These are phyloP conservation scores for Gordius sp. DNA, from an alignment of 2,888 invertebrate genomes.

Conservation along the genomic window DNA sequence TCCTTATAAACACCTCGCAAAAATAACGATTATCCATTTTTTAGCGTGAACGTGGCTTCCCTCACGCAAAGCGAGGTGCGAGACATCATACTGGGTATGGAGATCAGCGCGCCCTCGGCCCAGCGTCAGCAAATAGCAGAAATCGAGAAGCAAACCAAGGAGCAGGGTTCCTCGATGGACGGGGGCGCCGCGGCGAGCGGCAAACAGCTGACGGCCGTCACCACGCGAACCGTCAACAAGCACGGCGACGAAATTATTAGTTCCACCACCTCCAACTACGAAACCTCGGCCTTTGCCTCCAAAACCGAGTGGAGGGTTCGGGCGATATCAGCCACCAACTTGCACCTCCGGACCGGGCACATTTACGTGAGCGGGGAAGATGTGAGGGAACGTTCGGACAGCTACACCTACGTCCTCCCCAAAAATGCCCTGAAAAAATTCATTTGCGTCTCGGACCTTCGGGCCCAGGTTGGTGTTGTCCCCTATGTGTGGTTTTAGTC, in stretches of 20 bases:
- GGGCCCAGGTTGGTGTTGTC: slow-evolving; percentile 47
- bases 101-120: slow-evolving; percentile 92
- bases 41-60: slow-evolving; percentile 79
- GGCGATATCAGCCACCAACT: slow-evolving; percentile 85
- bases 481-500: neutral
- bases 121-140: slow-evolving; percentile 97
- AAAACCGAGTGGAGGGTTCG: slow-evolving; percentile 94
- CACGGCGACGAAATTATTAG: slow-evolving; percentile 98
- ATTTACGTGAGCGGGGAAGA: slow-evolving; percentile 97
- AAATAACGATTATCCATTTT: too few species aligned
- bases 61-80: slow-evolving; percentile 95
- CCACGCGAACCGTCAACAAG: slow-evolving; percentile 89
- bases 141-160: slow-evolving; percentile 97
- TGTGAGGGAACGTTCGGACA: slow-evolving; percentile 84
- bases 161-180: slow-evolving; percentile 43
- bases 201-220: slow-evolving; percentile 83
- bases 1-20: too few species aligned
- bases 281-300: slow-evolving; percentile 63
- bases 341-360: slow-evolving; percentile 85
- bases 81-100: slow-evolving; percentile 96
- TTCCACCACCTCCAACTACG: slow-evolving; percentile 91
- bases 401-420: slow-evolving; percentile 53
- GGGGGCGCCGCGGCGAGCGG: neutral
- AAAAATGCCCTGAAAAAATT: slow-evolving; percentile 97
- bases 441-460: slow-evolving; percentile 84